These are phyloP conservation scores for Polyommatus icarus DNA, from an alignment of 2,888 invertebrate species.

Conservation along the genomic window DNA sequence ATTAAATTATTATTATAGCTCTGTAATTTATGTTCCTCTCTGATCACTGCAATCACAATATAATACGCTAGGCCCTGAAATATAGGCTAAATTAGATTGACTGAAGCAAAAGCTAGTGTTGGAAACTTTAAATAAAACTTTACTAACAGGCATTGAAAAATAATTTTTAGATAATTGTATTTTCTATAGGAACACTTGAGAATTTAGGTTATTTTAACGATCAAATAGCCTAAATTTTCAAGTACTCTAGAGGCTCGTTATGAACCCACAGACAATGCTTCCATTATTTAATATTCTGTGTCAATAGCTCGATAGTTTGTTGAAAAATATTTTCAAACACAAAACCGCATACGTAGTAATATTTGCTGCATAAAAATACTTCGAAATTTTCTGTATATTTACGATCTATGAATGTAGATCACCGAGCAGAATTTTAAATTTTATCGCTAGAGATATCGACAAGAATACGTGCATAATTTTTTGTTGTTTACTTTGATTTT, in stretches of 20 bases:
- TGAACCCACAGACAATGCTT: background rate
- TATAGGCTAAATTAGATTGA: background rate
- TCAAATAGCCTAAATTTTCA: background rate
- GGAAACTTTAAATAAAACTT: background rate
- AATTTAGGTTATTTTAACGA: background rate
- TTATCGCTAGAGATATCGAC: background rate
- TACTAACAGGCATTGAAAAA: background rate
- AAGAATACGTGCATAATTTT: background rate
- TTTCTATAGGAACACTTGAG: background rate
- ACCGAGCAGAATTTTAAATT: background rate
- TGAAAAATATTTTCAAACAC: background rate
- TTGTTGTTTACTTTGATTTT: background rate
- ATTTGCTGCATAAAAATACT: conserved; percentile 14
- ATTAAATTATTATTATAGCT: too few relatives aligned
- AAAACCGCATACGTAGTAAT: background rate
- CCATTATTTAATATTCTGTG: conserved; percentile 6
- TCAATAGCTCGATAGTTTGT: background rate
- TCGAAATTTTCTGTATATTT: background rate
- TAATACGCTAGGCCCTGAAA: background rate
- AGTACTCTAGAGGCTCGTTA: conserved; percentile 11
- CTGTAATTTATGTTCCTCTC: too few relatives aligned
- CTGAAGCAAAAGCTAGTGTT: background rate
- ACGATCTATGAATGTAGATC: background rate
- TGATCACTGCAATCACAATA: too few relatives aligned
- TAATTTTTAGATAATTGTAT: background rate